Conservation (phyloP, 2,797 vertebrate genomes). For the Enteromius fasciolatus region DNA sequence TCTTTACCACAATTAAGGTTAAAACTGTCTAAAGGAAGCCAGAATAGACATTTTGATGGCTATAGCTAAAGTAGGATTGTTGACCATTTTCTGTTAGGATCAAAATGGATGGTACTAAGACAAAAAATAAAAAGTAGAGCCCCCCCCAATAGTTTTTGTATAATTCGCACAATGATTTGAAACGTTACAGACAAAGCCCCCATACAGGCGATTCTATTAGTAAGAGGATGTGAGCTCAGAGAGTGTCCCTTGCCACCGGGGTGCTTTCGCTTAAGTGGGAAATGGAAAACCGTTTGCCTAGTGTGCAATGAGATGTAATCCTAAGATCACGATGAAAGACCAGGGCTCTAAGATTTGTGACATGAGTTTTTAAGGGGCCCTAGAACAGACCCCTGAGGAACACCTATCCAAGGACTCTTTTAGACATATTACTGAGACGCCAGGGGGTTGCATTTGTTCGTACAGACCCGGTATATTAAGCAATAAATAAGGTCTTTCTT, state of each 20-base stretch:
- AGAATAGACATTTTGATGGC: neutral
- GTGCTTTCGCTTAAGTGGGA: constrained; percentile 40
- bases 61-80: neutral
- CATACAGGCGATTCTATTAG: constrained; percentile 10
- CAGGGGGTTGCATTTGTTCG: constrained; percentile 22
- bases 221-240: constrained; percentile 40
- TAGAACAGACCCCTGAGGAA: constrained; percentile 47
- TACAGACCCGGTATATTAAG: constrained; percentile 11
- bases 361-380: constrained; percentile 42
- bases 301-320: constrained; percentile 26
- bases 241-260: constrained; percentile 35
- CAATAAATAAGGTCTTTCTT: constrained; percentile 23
- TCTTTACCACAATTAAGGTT: neutral
- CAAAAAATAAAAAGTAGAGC: neutral
- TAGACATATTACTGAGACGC: constrained; percentile 35
- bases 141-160: neutral
- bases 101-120: neutral
- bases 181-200: neutral
- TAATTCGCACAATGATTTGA: constrained; percentile 5
- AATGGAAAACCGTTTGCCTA: constrained; percentile 23
- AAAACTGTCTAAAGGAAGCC: neutral
- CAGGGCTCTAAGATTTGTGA: constrained; percentile 37
- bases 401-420: constrained; percentile 25
- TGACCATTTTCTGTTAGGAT: neutral
- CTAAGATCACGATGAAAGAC: constrained; percentile 30